phyloP scores from a whole-genome alignment of 2,888 invertebrate genomes.

The Tenthredo livida region DNA sequence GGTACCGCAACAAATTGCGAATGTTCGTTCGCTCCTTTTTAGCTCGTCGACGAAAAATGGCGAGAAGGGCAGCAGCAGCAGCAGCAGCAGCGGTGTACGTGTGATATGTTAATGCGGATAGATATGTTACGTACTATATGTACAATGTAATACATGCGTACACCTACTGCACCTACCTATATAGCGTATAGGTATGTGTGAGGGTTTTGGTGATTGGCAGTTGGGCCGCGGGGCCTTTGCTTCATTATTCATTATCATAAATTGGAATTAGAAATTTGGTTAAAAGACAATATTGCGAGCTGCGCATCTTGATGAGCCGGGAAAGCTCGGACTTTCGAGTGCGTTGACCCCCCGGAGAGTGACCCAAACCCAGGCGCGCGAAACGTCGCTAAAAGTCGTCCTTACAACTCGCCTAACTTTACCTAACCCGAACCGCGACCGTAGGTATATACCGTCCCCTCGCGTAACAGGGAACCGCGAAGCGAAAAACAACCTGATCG shows the following conservation, averaged over 20 bases:
- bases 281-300: constrained; percentile 69
- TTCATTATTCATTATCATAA: constrained; percentile 67
- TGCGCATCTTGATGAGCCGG: constrained; percentile 69
- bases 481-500: constrained; percentile 27
- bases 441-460: background rate
- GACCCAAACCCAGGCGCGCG: constrained; percentile 49
- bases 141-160: background rate
- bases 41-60: background rate
- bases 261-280: constrained; percentile 72
- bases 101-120: background rate
- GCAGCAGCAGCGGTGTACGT: background rate
- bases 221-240: constrained; percentile 35
- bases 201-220: constrained; percentile 30
- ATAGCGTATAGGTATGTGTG: background rate
- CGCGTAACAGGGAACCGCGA: constrained; percentile 48
- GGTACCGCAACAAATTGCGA: constrained; percentile 21
- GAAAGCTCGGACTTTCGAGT: constrained; percentile 76
- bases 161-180: background rate
- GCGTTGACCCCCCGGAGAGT: constrained; percentile 68
- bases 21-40: background rate
- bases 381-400: constrained; percentile 9
- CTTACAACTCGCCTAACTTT: constrained; percentile 22
- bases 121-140: background rate
- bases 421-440: background rate
- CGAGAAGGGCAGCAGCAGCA: constrained; percentile 8